Evolutionary conservation across 2,888 invertebrate species (phyloP).

Genomic region (Mythimna vitellina): DNA sequence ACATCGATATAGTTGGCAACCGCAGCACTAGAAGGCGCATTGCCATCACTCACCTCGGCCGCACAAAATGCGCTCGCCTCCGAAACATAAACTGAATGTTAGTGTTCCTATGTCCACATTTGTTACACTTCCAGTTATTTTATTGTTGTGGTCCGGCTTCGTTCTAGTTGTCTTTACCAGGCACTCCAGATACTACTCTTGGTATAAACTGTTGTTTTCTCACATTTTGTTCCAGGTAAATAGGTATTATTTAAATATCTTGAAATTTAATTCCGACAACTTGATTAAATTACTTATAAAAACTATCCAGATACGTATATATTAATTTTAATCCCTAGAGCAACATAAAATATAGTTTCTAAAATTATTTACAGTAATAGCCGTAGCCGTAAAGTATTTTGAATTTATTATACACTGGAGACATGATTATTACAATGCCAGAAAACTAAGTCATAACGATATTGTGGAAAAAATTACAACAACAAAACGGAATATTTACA

Average conservation of each 20-base stretch:
- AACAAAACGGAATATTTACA: not conserved
- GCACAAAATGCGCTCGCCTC: conserved; percentile 51
- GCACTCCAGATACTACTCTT: conserved; percentile 3
- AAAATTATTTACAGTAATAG: not conserved
- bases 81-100: conserved; percentile 55
- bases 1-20: conserved; percentile 27
- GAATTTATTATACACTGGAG: not conserved
- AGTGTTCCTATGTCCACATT: conserved; percentile 51
- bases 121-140: conserved; percentile 48
- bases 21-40: conserved; percentile 46
- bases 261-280: not conserved
- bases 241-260: not conserved
- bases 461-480: not conserved
- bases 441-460: not conserved
- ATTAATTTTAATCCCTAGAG: not conserved
- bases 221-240: not conserved
- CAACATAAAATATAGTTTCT: not conserved
- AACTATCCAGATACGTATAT: not conserved
- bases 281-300: not conserved
- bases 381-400: conserved; percentile 3
- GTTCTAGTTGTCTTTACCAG: conserved; percentile 42
- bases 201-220: conserved; percentile 1
- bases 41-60: conserved; percentile 48
- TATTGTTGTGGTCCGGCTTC: conserved; percentile 27
- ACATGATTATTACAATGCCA: conserved; percentile 1